Percentiles rank a stretch among this genome's conserved stretches.
Evolutionary conservation across 1,140 invertebrate genomes (phyloP).

Genomic region (Drosophila takahashii): DNA sequence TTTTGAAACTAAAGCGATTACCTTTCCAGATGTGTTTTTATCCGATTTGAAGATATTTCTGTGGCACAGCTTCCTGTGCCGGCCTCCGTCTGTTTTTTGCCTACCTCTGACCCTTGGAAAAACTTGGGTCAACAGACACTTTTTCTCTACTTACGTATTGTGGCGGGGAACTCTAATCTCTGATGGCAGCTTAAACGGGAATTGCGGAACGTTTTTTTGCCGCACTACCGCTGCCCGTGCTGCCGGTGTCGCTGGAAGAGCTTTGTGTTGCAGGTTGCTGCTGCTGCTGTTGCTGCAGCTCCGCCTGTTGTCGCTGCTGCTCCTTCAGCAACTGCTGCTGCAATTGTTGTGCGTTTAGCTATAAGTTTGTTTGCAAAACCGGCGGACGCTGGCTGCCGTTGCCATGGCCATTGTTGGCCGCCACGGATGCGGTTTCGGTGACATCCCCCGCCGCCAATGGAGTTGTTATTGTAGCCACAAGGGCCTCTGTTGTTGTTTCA

Average conservation of each 20-base stretch:
- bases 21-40: too few species aligned
- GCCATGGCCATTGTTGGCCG: slow-evolving; percentile 13
- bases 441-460: slow-evolving; percentile 11
- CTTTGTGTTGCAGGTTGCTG: slow-evolving; percentile 32
- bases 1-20: too few species aligned
- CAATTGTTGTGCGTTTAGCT: slow-evolving; percentile 80
- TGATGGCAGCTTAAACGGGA: slow-evolving; percentile 58
- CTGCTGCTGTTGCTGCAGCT: slow-evolving; percentile 26
- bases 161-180: background rate
- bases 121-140: slow-evolving; percentile 10
- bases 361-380: slow-evolving; percentile 77
- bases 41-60: background rate
- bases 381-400: slow-evolving; percentile 50
- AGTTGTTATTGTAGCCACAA: slow-evolving; percentile 9
- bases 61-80: background rate
- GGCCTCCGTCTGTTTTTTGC: background rate
- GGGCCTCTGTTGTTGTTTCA: background rate
- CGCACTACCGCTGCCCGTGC: slow-evolving; percentile 56
- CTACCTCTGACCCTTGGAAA: background rate
- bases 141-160: slow-evolving; percentile 37
- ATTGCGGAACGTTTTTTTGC: slow-evolving; percentile 76
- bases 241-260: slow-evolving; percentile 58
- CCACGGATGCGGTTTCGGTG: slow-evolving; percentile 24
- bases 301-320: slow-evolving; percentile 56
- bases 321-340: slow-evolving; percentile 70